These are phyloP conservation scores for Avahi laniger DNA, from an alignment of 2,797 vertebrate genomes.

Conservation along the genomic window DNA sequence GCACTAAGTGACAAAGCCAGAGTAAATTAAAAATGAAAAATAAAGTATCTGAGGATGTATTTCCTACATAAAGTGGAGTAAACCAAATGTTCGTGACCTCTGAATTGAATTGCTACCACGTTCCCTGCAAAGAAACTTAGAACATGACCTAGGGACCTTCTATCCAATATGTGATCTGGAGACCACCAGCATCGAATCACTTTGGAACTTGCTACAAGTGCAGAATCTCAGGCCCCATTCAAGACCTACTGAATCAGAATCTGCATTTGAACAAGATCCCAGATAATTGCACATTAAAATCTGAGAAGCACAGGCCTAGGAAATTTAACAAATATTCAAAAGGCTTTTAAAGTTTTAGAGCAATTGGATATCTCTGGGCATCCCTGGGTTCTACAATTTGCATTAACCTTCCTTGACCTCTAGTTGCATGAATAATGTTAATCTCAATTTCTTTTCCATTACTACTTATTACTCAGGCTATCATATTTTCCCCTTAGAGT, in stretches of 20 bases:
- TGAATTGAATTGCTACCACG: background rate
- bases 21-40: constrained; percentile 22
- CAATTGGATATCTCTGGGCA: background rate
- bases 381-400: background rate
- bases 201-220: background rate
- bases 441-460: background rate
- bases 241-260: background rate
- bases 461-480: background rate
- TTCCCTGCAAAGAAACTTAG: background rate
- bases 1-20: background rate
- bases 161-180: background rate
- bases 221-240: background rate
- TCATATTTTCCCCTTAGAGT: background rate
- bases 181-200: background rate
- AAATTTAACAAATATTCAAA: background rate
- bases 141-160: background rate
- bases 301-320: background rate
- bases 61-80: background rate
- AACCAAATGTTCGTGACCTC: background rate
- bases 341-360: background rate
- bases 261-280: background rate
- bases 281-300: background rate
- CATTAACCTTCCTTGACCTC: background rate
- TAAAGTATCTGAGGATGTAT: background rate
- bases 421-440: background rate